Base-by-base conservation (phyloP, 2,113 vertebrate genomes). In the Silurus glanis region DNA sequence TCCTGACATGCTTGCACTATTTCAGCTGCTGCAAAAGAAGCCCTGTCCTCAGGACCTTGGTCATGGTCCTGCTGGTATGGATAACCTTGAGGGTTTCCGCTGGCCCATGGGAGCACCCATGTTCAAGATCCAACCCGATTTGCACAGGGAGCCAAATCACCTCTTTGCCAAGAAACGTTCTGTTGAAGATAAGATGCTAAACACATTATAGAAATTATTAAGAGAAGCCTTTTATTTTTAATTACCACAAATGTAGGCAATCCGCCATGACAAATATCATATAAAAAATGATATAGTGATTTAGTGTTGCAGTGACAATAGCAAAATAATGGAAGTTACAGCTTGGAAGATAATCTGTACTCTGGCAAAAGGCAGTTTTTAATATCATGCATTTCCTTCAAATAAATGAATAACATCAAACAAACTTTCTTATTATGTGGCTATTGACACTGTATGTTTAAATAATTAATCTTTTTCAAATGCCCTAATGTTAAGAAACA, bases 1-100 rank as follows among this genome's bases (percentile, higher is more conserved):
- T 0, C 97, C 97, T n/a, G 97, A 99, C 91, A 96, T 98, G 95
- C 95, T 97, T 25, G 97, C 95, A 79, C 96, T 99, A 83, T 96
- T 98, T 86, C 96, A 97, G 90, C 95, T 98, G 53, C 94, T 99
- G 87, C 97, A 98, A 93, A 95, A 95, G 1, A 97, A 98, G 28
- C 96, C 96, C 83, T 99, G 98, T 83, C 75, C 93, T 87, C 95
- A 0, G 92, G 91, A 2, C 92, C 94, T 6, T 61, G 45, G 90
- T 0, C 79, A 94, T 3, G 71, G 90, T 4, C 94, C 87, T 83
- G 87, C 93, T 0, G 91, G 93, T 0, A 82, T 92, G 0, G 95
- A 94, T 64, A 93, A 95, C 90, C 89, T 94, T 10, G 86, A 96
- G 74, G 96, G 93, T 90, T 95, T 93, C 92, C 94, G 91, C 67